Conservation (phyloP, 2,797 vertebrate genomes). For the Trichosurus vulpecula region DNA sequence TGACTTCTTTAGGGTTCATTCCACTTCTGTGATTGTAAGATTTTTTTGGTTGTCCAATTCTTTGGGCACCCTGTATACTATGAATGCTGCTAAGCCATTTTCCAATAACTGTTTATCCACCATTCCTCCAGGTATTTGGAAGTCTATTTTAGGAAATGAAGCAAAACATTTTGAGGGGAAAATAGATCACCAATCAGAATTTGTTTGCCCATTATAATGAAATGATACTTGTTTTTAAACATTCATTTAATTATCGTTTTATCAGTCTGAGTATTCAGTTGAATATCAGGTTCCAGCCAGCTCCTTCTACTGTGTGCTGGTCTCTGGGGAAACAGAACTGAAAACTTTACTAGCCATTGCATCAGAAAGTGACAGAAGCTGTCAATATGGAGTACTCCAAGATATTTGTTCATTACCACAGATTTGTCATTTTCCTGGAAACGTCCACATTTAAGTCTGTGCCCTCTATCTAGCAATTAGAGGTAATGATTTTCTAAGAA, state of each 20-base stretch:
- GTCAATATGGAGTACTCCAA: constrained; percentile 24
- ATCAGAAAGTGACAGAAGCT: constrained; percentile 1
- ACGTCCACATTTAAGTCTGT: constrained; percentile 28
- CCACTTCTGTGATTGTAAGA: background rate
- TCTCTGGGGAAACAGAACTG: background rate
- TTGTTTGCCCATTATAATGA: background rate
- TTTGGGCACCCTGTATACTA: background rate
- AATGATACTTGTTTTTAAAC: constrained; percentile 28
- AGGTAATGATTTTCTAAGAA: constrained; percentile 56
- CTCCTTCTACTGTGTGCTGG: background rate
- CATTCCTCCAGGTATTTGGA: background rate
- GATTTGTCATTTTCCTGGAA: background rate
- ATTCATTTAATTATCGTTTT: constrained; percentile 52
- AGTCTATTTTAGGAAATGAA: background rate
- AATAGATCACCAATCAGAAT: constrained; percentile 14
- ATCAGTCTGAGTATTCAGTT: constrained; percentile 31
- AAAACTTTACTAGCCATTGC: background rate
- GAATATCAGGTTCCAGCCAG: background rate
- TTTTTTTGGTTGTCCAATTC: background rate
- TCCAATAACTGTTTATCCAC: background rate
- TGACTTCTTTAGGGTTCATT: background rate
- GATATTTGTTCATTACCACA: constrained; percentile 52
- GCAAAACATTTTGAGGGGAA: background rate
- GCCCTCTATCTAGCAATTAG: constrained; percentile 43
- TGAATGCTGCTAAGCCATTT: background rate